Evolutionary conservation across 2,888 invertebrate species (phyloP).

Genomic region (Chrysolina americana): DNA sequence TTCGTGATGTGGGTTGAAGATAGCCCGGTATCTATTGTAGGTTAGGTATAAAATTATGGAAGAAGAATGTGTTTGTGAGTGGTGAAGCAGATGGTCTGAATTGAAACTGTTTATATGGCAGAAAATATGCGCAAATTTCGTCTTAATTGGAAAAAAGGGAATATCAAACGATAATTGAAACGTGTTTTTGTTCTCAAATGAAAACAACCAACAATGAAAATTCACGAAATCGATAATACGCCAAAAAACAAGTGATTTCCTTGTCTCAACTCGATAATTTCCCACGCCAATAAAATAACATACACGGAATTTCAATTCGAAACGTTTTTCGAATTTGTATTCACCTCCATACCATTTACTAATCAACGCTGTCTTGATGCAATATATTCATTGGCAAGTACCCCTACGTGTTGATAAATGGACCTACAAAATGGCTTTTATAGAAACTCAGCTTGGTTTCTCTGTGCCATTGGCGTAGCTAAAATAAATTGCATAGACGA

Average conservation of each 20-base stretch:
- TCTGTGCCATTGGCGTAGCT: background rate
- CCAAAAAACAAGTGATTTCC: background rate
- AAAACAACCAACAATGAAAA: background rate
- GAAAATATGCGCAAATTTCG: no score
- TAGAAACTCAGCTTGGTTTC: constrained; percentile 8
- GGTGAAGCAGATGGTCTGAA: background rate
- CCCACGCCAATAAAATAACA: constrained; percentile 12
- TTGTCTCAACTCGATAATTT: background rate
- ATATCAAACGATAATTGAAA: no score
- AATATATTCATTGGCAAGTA: constrained; percentile 19
- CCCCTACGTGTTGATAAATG: constrained; percentile 17
- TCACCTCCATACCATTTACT: background rate
- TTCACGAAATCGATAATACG: background rate
- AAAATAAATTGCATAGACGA: background rate
- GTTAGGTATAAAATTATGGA: background rate
- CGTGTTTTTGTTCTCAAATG: no score
- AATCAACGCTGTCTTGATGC: constrained; percentile 16
- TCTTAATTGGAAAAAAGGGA: no score
- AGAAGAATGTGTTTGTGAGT: constrained; percentile 9
- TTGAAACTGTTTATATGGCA: no score
- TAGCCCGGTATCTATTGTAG: background rate
- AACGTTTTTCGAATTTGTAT: constrained; percentile 3
- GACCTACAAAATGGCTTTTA: constrained; percentile 4
- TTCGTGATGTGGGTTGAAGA: constrained; percentile 9
- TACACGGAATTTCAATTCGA: constrained; percentile 11